These are phyloP conservation scores for Holcopasites calliopsidis DNA, from an alignment of 1,140 invertebrate species.

Conservation along the genomic window DNA sequence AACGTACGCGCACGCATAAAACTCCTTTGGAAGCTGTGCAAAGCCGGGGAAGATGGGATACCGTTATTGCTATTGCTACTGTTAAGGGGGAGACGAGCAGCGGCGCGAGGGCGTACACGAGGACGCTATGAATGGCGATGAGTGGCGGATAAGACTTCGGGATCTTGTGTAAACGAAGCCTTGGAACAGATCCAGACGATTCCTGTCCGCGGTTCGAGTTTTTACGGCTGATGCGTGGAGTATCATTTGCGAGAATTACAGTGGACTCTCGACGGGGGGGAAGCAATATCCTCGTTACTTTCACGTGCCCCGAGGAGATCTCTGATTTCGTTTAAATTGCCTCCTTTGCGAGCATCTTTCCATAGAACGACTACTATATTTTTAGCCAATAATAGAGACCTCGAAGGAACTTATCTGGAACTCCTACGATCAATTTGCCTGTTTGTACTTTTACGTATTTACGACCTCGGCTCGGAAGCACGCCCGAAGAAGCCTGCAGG, in stretches of 20 bases:
- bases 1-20: conserved; percentile 30
- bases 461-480: too few relatives aligned
- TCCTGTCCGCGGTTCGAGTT: neutral
- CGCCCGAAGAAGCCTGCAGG: too few relatives aligned
- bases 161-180: conserved; percentile 17
- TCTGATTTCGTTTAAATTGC: neutral
- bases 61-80: conserved; percentile 49
- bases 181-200: conserved; percentile 35
- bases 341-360: neutral
- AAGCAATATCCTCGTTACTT: neutral
- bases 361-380: too few relatives aligned
- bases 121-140: conserved; percentile 51
- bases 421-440: too few relatives aligned
- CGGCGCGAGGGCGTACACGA: conserved; percentile 20
- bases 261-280: too few relatives aligned
- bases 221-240: conserved; percentile 1
- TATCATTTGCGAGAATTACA: conserved; percentile 4
- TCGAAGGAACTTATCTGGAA: too few relatives aligned
- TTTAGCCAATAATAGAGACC: too few relatives aligned
- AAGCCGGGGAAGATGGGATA: conserved; percentile 53
- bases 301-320: neutral
- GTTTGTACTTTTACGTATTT: too few relatives aligned
- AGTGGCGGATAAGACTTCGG: conserved; percentile 24
- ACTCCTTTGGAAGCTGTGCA: conserved; percentile 43
- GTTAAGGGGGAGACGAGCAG: neutral